Evolutionary conservation across 2,113 vertebrate species (phyloP), one percentile per base, ranked within the genome.

Genomic region (Melanerpes formicivorus): DNA sequence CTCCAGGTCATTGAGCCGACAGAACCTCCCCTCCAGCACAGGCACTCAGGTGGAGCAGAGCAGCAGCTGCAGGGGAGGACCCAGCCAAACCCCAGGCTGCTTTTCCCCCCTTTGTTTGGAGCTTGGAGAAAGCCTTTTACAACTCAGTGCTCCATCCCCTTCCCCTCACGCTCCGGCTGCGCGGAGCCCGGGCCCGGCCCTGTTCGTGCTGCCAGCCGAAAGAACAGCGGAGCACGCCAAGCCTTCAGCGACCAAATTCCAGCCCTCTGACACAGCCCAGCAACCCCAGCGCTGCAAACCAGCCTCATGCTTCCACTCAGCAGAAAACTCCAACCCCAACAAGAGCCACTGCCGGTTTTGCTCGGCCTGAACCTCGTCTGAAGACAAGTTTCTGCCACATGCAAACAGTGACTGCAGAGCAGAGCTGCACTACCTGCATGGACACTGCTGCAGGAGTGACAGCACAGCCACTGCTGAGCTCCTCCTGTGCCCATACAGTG

Each of bases 221-320:
- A 96, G 91, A 95, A 91, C 80, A 91, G 79, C 85, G 90, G 67
- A 93, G 82, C 80, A 82, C 60, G 92, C 92, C 96, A 96, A 96
- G 69, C 18, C 18, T 95, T 95, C 93, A 95, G 80, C 92, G 95
- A 96, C 90, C 93, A 93, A 96, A 97, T 96, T 96, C 96, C 96
- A 96, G 88, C 82, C 90, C 71, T 92, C 46, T 96, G 92, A 97
- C 87, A 96, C 88, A 96, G 95, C 8, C 67, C 69, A 88, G 84
- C 85, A 94, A 95, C 94, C 67, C 72, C 71, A 73, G 44, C 6
- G 63, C 60, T 97, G 59, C 67, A 92, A 95, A 89, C 44, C 55
- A 93, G 80, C 64, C 52, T 96, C 78, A 9, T 84, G 88, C 77
- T 87, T 94, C 76, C 88, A 80, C 26, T 93, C 89, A 80, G 83